These are phyloP conservation scores for Sthenelais limicola DNA, from an alignment of 2,888 invertebrate species.

Conservation along the genomic window DNA sequence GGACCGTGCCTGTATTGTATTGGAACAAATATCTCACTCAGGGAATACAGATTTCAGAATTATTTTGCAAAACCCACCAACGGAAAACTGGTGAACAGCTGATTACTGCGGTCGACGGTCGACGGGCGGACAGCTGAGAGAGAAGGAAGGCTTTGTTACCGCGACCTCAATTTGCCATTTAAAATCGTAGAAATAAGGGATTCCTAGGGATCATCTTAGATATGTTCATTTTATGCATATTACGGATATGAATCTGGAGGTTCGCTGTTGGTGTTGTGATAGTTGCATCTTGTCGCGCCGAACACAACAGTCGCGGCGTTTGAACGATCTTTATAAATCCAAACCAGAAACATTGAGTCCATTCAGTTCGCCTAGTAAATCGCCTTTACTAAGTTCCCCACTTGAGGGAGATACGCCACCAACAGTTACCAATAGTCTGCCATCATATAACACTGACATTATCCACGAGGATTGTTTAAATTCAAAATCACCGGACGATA, in stretches of 20 bases:
- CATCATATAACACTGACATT: background rate
- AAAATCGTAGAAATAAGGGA: no score
- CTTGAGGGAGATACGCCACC: constrained; percentile 26
- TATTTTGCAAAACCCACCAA: no score
- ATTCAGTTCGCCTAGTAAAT: constrained; percentile 21
- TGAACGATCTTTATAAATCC: constrained; percentile 9
- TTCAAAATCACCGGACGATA: constrained; percentile 12
- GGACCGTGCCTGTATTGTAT: no score
- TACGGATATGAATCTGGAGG: constrained; percentile 30
- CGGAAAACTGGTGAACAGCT: no score
- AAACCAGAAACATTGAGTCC: constrained; percentile 16
- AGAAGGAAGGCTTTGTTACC: no score
- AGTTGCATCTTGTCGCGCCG: constrained; percentile 12
- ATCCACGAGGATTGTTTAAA: constrained; percentile 15
- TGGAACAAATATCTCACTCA: no score
- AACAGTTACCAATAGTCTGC: background rate
- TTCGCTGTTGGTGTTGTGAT: constrained; percentile 33
- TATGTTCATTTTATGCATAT: constrained; percentile 5
- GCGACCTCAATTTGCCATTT: no score
- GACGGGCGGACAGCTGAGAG: no score
- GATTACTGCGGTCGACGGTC: no score
- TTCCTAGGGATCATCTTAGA: no score
- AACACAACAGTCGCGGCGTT: constrained; percentile 1
- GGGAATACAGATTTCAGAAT: no score
- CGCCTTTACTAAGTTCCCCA: background rate